Percentiles rank a stretch among this genome's conserved stretches.
phyloP scores from a whole-genome alignment of 2,888 invertebrate genomes.

The Drosophila mettleri region DNA sequence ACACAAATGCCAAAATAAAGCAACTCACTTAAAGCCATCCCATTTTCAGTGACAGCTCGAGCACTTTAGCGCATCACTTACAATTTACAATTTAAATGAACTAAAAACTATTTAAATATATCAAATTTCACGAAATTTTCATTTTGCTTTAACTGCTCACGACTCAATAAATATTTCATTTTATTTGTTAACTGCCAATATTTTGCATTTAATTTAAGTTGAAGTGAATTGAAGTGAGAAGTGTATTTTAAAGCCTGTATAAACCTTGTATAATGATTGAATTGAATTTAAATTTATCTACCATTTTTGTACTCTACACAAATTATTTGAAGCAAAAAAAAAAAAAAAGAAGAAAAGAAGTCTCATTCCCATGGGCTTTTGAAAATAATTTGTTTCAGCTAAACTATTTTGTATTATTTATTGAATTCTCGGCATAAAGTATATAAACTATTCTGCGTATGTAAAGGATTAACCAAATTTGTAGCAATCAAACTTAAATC shows the following conservation, averaged over 20 bases:
- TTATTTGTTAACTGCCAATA: too few species aligned
- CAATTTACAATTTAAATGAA: neutral
- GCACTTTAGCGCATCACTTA: constrained; percentile 1
- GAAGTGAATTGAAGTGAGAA: too few species aligned
- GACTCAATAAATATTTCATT: constrained; percentile 1
- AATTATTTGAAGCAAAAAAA: too few species aligned
- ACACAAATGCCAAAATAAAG: constrained; percentile 9
- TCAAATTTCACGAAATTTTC: neutral
- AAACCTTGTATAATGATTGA: too few species aligned
- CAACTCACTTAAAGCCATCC: constrained; percentile 21
- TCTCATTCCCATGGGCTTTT: too few species aligned
- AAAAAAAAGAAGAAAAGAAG: too few species aligned
- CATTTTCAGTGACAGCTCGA: constrained; percentile 15
- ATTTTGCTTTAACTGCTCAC: neutral
- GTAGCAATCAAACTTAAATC: constrained; percentile 6
- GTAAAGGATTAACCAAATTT: neutral
- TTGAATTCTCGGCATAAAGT: neutral
- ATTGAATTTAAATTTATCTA: too few species aligned
- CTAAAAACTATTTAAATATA: neutral
- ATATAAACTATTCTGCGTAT: neutral
- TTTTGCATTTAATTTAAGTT: too few species aligned
- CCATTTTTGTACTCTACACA: too few species aligned
- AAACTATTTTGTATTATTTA: neutral
- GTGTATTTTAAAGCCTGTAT: too few species aligned
- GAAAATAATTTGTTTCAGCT: too few species aligned